Conservation (phyloP, 2,888 invertebrate species). For the Drosophila eohydei region DNA sequence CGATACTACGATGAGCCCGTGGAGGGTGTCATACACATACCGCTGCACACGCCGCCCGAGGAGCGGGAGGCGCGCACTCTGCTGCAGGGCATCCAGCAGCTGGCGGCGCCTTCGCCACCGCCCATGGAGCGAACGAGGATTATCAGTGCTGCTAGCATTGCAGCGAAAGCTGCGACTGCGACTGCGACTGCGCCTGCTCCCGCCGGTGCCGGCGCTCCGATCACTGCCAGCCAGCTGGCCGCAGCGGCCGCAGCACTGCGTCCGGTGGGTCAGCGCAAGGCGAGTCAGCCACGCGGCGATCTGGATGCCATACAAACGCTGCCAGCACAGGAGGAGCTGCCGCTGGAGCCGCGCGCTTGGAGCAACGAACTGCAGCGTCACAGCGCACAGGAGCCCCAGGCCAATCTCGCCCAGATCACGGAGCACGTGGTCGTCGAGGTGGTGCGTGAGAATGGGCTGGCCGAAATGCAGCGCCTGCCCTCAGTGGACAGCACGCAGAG, state of each 20-base stretch:
- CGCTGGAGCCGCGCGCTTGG: constrained; percentile 72
- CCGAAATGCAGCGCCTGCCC: constrained; percentile 79
- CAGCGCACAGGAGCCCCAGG: constrained; percentile 54
- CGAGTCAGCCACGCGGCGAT: constrained; percentile 66
- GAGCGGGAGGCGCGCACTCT: constrained; percentile 86
- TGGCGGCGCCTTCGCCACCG: constrained; percentile 74
- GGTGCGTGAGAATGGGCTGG: constrained; percentile 75
- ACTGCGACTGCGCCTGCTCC: constrained; percentile 21
- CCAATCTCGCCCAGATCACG: constrained; percentile 71
- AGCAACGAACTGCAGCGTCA: not conserved
- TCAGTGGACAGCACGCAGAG: constrained; percentile 79
- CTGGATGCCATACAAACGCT: constrained; percentile 87
- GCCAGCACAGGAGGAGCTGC: constrained; percentile 82
- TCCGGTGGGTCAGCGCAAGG: constrained; percentile 54
- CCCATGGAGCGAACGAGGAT: constrained; percentile 51
- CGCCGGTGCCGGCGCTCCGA: constrained; percentile 59
- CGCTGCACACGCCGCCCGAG: constrained; percentile 90
- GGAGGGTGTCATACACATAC: constrained; percentile 89
- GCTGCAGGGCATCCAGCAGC: constrained; percentile 79
- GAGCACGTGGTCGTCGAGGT: constrained; percentile 53
- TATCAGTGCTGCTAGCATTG: constrained; percentile 33
- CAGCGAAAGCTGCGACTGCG: constrained; percentile 19
- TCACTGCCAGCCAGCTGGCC: constrained; percentile 74
- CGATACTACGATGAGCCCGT: constrained; percentile 88
- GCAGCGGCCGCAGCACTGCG: constrained; percentile 76